phyloP scores from a whole-genome alignment of 2,113 vertebrate species.

The Xenopus tropicalis region UCB_Xtro_10.0 CM004448.2:42146501-42147000 shows the following conservation, averaged over 20 bases:
- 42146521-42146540: constrained; percentile 81
- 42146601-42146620: constrained; percentile 84
- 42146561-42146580: constrained; percentile 78
- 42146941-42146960: constrained; percentile 75
- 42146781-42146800: constrained; percentile 99
- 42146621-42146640: constrained; percentile 81
- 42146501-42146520: constrained; percentile 98
- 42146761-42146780: constrained; percentile 97
- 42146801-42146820: constrained; percentile 96
- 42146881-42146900: constrained; percentile 97
- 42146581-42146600: constrained; percentile 78
- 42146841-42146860: constrained; percentile 91
- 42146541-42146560: constrained; percentile 77
- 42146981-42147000: constrained; percentile 53
- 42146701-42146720: constrained; percentile 75
- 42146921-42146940: constrained; percentile 82
- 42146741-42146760: constrained; percentile 95
- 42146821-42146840: constrained; percentile 92
- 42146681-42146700: constrained; percentile 71
- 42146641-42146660: constrained; percentile 71
- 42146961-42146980: constrained; percentile 77
- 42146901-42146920: constrained; percentile 96
- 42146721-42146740: constrained; percentile 82
- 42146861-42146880: constrained; percentile 99
- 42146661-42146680: constrained; percentile 79